Base-by-base conservation (phyloP, 2,797 vertebrate genomes). In the Takifugu ocellatus region DNA sequence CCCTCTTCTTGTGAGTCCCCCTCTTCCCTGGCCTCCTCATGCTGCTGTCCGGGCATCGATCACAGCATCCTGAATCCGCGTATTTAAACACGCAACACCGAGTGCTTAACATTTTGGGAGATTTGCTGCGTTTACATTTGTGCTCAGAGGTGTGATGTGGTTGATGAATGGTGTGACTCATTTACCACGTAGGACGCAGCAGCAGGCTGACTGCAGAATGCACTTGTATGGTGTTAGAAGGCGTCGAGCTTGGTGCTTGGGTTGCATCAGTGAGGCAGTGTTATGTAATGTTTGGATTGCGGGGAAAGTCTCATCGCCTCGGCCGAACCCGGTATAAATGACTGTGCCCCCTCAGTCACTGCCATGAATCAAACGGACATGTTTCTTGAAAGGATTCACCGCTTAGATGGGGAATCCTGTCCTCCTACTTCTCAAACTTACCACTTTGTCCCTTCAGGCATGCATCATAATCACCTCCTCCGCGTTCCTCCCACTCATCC, bases 151-250 rank as follows among this genome's bases (percentile, higher is more conserved):
- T 59, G 65, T 63, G 60, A 63, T 65, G 62, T 60, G 73, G 71
- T 55, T 44, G 55, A 48, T 77, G 58, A 72, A 70, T 68, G 65
- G 59, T 76, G 59, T 47, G 66, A 66, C 51, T 64, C 52, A 60
- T 75, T 75, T 46, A 67, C 64, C 39, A 71, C 83, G 76, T 84
- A 94, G 93, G 92, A 91, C 71, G 93, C 64, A 56, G 93, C 91
- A 0, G 93, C 5, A 0, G 91, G 92, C 5, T 90, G 92, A 84
- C 92, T 92, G 36, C 88, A 83, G 74, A 89, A 93, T 93, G 92
- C 91, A 91, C 92, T 84, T 91, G 91, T 0, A 90, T 93, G 82
- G 93, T 94, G 81, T 92, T 93, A 0, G 90, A 92, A 83, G 87
- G 82, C 66, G 77, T 84, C 66, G 56, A 77, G 66, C 72, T 45